phyloP scores from a whole-genome alignment of 2,888 invertebrate species.

The Thelaira solivaga region DNA sequence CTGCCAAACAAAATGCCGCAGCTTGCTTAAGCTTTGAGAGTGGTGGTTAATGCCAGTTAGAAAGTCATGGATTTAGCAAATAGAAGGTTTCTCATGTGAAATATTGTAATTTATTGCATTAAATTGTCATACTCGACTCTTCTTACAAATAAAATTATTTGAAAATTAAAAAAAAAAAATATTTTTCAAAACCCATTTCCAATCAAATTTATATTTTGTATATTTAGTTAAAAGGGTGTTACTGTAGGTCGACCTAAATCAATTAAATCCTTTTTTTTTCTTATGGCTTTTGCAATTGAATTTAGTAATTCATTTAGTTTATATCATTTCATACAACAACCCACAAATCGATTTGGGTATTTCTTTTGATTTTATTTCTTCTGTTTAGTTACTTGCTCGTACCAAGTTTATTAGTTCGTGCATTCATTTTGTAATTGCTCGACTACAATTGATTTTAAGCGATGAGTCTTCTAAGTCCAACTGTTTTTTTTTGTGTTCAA shows the following conservation, averaged over 20 bases:
- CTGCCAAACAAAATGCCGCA: no score
- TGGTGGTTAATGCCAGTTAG: no score
- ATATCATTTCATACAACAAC: constrained; percentile 39
- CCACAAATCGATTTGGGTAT: constrained; percentile 52
- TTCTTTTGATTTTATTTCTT: constrained; percentile 20
- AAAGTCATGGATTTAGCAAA: no score
- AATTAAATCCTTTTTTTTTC: not conserved
- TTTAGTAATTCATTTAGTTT: constrained; percentile 57
- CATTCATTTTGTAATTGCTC: constrained; percentile 76
- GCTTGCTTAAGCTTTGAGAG: no score
- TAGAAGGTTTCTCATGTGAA: no score
- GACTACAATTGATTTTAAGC: constrained; percentile 73
- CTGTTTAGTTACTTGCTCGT: constrained; percentile 48
- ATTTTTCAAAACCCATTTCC: no score
- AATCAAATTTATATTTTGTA: no score
- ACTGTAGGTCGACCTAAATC: not conserved
- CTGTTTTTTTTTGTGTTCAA: not conserved
- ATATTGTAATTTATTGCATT: no score
- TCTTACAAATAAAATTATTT: no score
- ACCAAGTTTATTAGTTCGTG: constrained; percentile 76
- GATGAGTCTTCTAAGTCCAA: constrained; percentile 64
- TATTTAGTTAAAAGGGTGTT: no score
- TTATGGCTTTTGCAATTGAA: constrained; percentile 38
- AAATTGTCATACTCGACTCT: no score
- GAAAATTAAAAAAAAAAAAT: no score